These are phyloP conservation scores for Myocastor coypus DNA, from an alignment of 2,113 vertebrate genomes.

Conservation along the genomic window DNA sequence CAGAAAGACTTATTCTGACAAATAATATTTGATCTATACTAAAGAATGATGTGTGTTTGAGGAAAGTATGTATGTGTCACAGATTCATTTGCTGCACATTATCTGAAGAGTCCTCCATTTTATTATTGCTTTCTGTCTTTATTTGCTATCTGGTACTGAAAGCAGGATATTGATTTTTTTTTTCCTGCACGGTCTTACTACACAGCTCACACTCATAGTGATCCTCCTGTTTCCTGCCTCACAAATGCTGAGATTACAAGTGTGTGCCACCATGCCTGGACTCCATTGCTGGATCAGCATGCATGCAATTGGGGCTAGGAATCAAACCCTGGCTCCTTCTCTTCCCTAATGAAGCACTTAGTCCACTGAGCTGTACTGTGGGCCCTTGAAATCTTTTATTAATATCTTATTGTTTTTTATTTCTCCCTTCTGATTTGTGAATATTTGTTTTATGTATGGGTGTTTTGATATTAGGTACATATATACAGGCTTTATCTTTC, in stretches of 20 bases:
- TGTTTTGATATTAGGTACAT: background rate
- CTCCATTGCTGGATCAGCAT: no score
- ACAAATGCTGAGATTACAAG: no score
- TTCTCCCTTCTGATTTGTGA: background rate
- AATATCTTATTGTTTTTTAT: background rate
- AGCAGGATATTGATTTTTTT: background rate
- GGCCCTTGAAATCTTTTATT: background rate
- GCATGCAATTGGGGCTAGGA: no score
- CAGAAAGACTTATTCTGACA: background rate
- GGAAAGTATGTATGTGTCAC: background rate
- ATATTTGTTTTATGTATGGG: background rate
- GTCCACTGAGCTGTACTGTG: no score
- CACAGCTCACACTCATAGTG: no score
- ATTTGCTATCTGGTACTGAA: background rate
- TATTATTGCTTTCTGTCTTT: background rate
- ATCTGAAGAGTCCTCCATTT: background rate
- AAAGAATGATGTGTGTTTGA: background rate
- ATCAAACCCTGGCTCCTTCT: no score
- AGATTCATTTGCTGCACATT: background rate
- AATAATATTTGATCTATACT: background rate
- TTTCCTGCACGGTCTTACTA: no score
- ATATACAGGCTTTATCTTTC: background rate
- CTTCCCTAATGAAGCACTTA: no score
- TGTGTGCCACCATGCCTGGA: no score
- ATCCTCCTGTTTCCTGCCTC: no score